These are phyloP conservation scores for Morone chrysops DNA, from an alignment of 2,113 vertebrate species.

Conservation along the genomic window DNA sequence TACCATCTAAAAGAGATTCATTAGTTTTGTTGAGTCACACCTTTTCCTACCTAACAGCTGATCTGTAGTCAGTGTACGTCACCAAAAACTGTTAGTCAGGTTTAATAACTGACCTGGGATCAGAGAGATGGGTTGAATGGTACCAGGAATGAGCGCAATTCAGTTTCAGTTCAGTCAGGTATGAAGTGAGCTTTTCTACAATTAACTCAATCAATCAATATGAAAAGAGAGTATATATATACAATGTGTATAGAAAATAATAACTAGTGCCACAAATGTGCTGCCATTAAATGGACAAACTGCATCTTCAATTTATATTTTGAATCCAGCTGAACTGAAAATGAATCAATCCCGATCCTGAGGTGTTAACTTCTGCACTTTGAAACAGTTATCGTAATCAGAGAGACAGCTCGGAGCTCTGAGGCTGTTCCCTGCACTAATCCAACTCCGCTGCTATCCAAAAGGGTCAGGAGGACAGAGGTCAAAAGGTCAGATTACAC, in stretches of 20 bases:
- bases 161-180: conserved; percentile 64
- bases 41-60: conserved; percentile 29
- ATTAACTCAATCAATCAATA: conserved; percentile 34
- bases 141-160: conserved; percentile 50
- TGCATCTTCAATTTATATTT: conserved; percentile 30
- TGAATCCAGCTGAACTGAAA: conserved; percentile 65
- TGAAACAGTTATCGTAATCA: conserved; percentile 34
- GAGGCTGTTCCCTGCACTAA: conserved; percentile 44
- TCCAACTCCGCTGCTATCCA: conserved; percentile 52
- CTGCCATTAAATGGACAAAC: conserved; percentile 41
- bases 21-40: conserved; percentile 48
- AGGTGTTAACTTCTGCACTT: conserved; percentile 35
- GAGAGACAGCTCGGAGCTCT: conserved; percentile 44
- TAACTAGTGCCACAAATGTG: conserved; percentile 51
- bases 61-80: conserved; percentile 44
- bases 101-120: conserved; percentile 55
- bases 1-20: conserved; percentile 63
- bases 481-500: conserved; percentile 67
- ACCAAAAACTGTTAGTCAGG: conserved; percentile 3
- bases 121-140: conserved; percentile 36
- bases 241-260: conserved; percentile 62
- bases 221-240: conserved; percentile 58
- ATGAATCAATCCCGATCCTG: conserved; percentile 42
- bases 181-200: conserved; percentile 31
- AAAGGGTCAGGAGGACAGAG: conserved; percentile 53